A percentile compares a stretch with the other conserved stretches of the same genome.
phyloP scores from a whole-genome alignment of 2,797 vertebrate species.

The Spinus olivaceus region DNA sequence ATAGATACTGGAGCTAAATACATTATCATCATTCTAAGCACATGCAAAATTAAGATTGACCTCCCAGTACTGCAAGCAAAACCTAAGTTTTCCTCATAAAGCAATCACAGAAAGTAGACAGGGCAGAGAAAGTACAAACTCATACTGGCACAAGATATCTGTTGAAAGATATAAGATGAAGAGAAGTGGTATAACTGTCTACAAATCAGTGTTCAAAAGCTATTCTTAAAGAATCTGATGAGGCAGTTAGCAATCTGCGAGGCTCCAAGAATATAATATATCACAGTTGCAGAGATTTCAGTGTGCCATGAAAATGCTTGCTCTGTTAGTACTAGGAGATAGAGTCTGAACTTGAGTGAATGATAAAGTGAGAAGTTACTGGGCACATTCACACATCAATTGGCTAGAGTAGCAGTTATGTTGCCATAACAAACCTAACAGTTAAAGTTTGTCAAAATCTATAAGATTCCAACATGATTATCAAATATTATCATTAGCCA shows the following conservation, averaged over 20 bases:
- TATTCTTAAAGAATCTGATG: constrained; percentile 51
- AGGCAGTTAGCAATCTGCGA: constrained; percentile 63
- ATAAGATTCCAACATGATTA: constrained; percentile 56
- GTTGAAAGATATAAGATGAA: constrained; percentile 44
- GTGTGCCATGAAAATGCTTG: constrained; percentile 53
- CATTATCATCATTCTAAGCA: constrained; percentile 44
- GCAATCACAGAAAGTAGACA: constrained; percentile 8
- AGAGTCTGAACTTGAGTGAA: constrained; percentile 46
- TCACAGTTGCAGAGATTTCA: constrained; percentile 53
- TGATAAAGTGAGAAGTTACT: constrained; percentile 59
- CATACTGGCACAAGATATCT: constrained; percentile 51
- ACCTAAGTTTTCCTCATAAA: constrained; percentile 16
- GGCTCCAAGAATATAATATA: constrained; percentile 50
- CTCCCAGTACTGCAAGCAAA: constrained; percentile 33
- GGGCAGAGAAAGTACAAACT: constrained; percentile 3
- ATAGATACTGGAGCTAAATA: constrained; percentile 56
- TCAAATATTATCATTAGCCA: constrained; percentile 61
- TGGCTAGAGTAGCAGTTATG: constrained; percentile 44
- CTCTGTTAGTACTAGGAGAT: constrained; percentile 41
- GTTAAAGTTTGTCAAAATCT: constrained; percentile 58
- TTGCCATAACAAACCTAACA: constrained; percentile 64
- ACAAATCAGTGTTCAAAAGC: constrained; percentile 45
- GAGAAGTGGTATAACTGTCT: constrained; percentile 41
- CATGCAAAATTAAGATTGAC: constrained; percentile 55
- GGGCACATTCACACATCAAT: constrained; percentile 57